Evolutionary conservation across 1,140 invertebrate species (phyloP).

Genomic region (Telenomus remus): DNA sequence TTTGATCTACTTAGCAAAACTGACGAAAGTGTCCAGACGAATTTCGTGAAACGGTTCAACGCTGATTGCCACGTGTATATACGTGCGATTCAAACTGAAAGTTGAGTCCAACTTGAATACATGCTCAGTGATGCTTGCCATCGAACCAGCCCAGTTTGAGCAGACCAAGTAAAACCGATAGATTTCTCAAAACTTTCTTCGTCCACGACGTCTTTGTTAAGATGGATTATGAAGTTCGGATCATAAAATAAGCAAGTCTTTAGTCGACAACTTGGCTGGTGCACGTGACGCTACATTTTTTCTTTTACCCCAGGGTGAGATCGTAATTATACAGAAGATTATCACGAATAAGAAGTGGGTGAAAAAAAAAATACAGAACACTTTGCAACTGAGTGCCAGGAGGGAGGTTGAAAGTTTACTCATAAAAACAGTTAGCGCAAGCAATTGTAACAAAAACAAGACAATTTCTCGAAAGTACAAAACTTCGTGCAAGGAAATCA

Average conservation of each 20-base stretch:
- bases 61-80: no score
- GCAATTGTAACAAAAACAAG: conserved; percentile 1
- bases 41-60: no score
- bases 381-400: no score
- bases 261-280: conserved; percentile 12
- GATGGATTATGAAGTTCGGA: conserved; percentile 41
- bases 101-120: no score
- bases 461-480: conserved; percentile 12
- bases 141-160: background rate
- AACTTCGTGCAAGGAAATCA: conserved; percentile 36
- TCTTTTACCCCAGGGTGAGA: conserved; percentile 2
- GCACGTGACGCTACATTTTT: conserved; percentile 20
- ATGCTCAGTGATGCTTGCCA: background rate
- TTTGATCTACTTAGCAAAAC: no score
- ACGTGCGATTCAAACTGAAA: no score
- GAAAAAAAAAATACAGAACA: background rate
- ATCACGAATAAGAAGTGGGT: background rate
- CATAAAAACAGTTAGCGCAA: no score
- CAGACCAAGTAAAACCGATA: conserved; percentile 11
- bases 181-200: conserved; percentile 50
- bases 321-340: conserved; percentile 20
- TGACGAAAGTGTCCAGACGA: no score
- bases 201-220: conserved; percentile 31
- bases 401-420: no score
- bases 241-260: conserved; percentile 44